Evolutionary conservation across 2,113 vertebrate genomes (phyloP).

Genomic region (Talpa occidentalis): DNA sequence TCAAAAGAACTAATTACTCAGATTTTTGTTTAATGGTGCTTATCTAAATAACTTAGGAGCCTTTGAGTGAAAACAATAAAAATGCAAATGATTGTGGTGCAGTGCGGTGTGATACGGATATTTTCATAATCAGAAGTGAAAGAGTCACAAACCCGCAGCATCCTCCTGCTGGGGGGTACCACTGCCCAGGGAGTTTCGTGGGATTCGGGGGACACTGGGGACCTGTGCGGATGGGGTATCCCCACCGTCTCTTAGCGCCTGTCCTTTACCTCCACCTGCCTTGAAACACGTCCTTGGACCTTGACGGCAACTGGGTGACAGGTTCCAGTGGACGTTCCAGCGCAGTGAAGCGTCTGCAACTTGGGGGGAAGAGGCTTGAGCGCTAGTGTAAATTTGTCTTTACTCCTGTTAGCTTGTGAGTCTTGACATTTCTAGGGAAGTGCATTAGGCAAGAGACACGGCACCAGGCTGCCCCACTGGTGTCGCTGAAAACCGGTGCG

Average conservation of each 20-base stretch:
- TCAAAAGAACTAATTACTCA: slow-evolving; percentile 73
- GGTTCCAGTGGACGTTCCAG: background rate
- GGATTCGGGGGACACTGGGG: background rate
- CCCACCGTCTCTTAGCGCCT: background rate
- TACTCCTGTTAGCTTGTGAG: background rate
- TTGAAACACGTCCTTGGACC: background rate
- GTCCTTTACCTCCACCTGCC: background rate
- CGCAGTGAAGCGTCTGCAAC: background rate
- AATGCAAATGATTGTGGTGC: slow-evolving; percentile 68
- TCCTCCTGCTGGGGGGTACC: background rate
- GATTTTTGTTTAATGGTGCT: slow-evolving; percentile 76
- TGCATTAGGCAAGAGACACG: background rate
- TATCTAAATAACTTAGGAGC: slow-evolving; percentile 74
- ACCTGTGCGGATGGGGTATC: accelerated
- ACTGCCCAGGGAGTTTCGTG: background rate
- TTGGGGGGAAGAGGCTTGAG: background rate
- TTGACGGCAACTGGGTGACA: background rate
- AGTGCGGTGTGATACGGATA: slow-evolving; percentile 40
- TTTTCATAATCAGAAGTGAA: slow-evolving; percentile 58
- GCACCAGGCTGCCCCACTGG: accelerated
- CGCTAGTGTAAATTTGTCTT: background rate
- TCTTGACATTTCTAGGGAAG: background rate
- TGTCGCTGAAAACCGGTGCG: background rate
- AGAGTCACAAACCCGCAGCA: background rate
- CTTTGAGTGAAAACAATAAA: slow-evolving; percentile 80